These are phyloP conservation scores for Tenebrosternarchus preto DNA, from an alignment of 2,113 vertebrate genomes.

Conservation along the genomic window DNA sequence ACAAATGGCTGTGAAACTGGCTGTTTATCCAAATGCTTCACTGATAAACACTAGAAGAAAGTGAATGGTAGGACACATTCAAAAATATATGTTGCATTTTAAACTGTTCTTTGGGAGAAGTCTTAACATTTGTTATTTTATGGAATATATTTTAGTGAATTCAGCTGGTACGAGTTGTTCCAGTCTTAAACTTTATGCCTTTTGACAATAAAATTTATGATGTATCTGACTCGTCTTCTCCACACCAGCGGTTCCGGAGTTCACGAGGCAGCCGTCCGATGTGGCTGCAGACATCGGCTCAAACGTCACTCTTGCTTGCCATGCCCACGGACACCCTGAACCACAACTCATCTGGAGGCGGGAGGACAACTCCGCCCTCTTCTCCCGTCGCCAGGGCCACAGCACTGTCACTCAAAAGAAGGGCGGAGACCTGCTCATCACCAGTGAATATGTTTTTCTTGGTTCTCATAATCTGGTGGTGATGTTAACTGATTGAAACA, in stretches of 20 bases:
- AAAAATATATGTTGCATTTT: no score
- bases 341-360: constrained; percentile 85
- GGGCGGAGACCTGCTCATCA: constrained; percentile 81
- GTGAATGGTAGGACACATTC: no score
- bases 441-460: constrained; percentile 68
- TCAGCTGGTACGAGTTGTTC: no score
- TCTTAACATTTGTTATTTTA: no score
- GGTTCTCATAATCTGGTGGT: no score
- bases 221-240: constrained; percentile 15
- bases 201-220: constrained; percentile 4
- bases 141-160: no score
- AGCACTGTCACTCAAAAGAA: constrained; percentile 78
- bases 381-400: constrained; percentile 69
- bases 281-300: constrained; percentile 84
- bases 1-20: no score
- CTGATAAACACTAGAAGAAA: no score
- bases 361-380: constrained; percentile 74
- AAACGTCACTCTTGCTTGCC: constrained; percentile 83
- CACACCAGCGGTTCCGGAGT: constrained; percentile 81
- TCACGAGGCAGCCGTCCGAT: constrained; percentile 81
- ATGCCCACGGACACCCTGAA: constrained; percentile 83
- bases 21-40: no score
- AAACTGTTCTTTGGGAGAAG: no score
- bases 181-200: neutral
- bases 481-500: no score